Base-by-base conservation (phyloP, 2,797 vertebrate species). In the Threskiornis aethiopicus region DNA sequence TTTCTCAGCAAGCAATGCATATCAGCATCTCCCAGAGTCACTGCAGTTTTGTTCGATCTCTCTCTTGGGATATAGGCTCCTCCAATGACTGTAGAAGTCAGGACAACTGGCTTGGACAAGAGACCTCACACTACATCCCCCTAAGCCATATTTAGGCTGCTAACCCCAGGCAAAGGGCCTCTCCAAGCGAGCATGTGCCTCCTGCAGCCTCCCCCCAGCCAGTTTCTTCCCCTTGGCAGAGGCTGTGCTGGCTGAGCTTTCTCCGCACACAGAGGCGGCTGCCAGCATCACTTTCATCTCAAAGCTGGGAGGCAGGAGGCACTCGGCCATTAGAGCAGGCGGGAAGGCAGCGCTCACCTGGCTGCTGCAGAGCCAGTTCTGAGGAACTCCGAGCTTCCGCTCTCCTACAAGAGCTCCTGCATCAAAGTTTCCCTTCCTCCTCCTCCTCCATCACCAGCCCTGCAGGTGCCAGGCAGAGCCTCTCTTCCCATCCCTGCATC, bases 381-480 rank as follows among this genome's bases (percentile, higher is more conserved):
- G 22, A 86, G 64, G 11, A 25, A 3, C 78, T 82, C 33, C 0
- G 8, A 72, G 76, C 75, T 80, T 35, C 44, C 3, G 4, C 46
- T n/a, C 22, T n/a, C 25, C 47, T 17, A 8, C 67, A 79, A 75
- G 41, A 86, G 79, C 90, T 95, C 44, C 86, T 24, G 65, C 95
- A 76, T 49, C 73, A 73, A 35, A 47, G 75, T 83, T 92, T 42
- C 35, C 75, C 21, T 33, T 15, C 70, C 70, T 10, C 67, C 75
- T 77, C 77, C 87, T 72, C 51, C 72, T 61, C 80, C 62, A 75
- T 42, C 78, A 55, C 11, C 67, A 85, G 79, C 79, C 42, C 77
- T 64, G 93, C 87, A 87, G 51, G 93, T 49, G 71, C 91, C 82
- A 71, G 81, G 85, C 88, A 77, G 49, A 90, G 90, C 73, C 16